These are phyloP conservation scores for Emydoidea blandingii DNA, from an alignment of 2,797 vertebrate species.

Conservation along the genomic window DNA sequence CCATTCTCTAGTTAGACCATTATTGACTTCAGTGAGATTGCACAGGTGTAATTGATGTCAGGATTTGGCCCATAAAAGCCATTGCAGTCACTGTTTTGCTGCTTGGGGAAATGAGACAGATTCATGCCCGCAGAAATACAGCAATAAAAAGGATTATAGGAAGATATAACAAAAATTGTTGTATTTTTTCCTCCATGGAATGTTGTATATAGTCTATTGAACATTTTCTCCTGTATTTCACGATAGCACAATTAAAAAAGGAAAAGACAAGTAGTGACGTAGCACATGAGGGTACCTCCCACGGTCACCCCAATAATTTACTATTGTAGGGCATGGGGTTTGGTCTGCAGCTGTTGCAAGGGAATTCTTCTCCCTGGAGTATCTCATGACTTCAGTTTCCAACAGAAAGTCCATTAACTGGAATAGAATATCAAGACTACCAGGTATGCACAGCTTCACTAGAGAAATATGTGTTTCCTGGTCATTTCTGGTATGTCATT, in stretches of 20 bases:
- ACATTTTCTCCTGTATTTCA: not conserved
- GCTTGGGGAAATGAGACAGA: not conserved
- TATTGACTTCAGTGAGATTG: constrained; percentile 8
- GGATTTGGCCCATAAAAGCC: constrained; percentile 6
- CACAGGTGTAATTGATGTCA: not conserved
- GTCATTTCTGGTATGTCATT: not conserved
- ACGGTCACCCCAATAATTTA: constrained; percentile 1
- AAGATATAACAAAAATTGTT: not conserved
- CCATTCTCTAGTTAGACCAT: constrained; percentile 36
- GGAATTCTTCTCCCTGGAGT: not conserved
- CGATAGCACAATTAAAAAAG: fast-evolving
- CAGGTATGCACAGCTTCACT: not conserved
- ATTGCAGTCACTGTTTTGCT: constrained; percentile 23
- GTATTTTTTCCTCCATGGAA: not conserved
- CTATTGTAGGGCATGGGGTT: not conserved
- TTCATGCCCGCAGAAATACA: not conserved
- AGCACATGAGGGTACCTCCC: not conserved
- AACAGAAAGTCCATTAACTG: constrained; percentile 20
- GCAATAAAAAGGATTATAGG: not conserved
- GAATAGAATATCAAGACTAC: not conserved
- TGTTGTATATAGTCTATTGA: not conserved
- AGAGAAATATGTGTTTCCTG: not conserved
- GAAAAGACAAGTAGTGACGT: not conserved
- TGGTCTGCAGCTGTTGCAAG: constrained; percentile 17
- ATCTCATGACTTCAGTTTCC: not conserved